phyloP scores from a whole-genome alignment of 2,797 vertebrate species.

The Scleropages formosus region DNA sequence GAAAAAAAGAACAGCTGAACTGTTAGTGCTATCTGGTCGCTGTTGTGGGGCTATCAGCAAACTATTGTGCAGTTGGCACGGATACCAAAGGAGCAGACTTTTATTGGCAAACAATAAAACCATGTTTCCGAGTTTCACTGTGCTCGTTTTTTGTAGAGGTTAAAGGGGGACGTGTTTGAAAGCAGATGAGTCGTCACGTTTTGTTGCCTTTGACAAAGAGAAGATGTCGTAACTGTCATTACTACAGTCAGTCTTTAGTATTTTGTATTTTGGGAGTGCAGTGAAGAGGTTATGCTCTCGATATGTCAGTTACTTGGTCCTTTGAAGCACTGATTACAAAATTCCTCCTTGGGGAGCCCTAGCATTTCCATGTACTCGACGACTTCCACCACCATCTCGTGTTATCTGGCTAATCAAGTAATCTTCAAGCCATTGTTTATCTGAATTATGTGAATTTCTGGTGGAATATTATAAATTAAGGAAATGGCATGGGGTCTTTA shows the following conservation, averaged over 20 bases:
- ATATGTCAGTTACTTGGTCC: neutral
- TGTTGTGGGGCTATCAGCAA: slow-evolving; percentile 74
- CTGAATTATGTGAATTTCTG: too few species aligned
- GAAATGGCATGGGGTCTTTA: too few species aligned
- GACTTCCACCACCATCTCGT: too few species aligned
- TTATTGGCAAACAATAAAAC: slow-evolving; percentile 65
- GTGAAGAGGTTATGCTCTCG: neutral
- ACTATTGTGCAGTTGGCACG: slow-evolving; percentile 67
- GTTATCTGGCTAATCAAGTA: too few species aligned
- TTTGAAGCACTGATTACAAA: neutral
- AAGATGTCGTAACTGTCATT: slow-evolving; percentile 16
- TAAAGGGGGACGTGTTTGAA: neutral
- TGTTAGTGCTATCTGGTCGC: slow-evolving; percentile 74
- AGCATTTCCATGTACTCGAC: too few species aligned
- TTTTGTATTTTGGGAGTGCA: neutral
- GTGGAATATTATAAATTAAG: too few species aligned
- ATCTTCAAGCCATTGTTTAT: too few species aligned
- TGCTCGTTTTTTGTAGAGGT: neutral
- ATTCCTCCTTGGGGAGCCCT: too few species aligned
- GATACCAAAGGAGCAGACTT: slow-evolving; percentile 67
- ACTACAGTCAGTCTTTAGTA: neutral
- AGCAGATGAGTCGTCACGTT: neutral
- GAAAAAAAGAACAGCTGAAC: slow-evolving; percentile 71
- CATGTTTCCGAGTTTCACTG: slow-evolving; percentile 10
- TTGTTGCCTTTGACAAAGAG: slow-evolving; percentile 25